phyloP scores from a whole-genome alignment of 2,888 invertebrate genomes.

The Balanococcus diminutus region DNA sequence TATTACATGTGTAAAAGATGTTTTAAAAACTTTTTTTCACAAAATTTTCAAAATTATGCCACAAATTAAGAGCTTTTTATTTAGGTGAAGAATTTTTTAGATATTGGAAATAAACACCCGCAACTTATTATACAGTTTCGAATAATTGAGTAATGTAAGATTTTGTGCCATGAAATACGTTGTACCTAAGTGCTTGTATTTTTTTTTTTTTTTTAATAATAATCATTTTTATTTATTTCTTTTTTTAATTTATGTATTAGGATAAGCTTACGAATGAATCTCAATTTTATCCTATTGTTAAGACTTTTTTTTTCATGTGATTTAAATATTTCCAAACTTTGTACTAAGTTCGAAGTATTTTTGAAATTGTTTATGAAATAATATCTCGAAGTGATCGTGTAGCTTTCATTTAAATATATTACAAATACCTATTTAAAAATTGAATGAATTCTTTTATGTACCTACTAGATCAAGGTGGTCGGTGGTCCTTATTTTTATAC shows the following conservation, averaged over 20 bases:
- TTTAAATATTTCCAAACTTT: constrained; percentile 34
- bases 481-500: no score
- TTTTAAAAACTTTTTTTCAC: not conserved
- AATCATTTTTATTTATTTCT: constrained; percentile 2
- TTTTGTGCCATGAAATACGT: constrained; percentile 29
- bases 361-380: not conserved
- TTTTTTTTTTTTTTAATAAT: not conserved
- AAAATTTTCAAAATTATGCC: not conserved
- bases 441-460: not conserved
- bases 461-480: not conserved
- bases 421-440: not conserved
- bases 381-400: not conserved
- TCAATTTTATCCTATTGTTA: constrained; percentile 41
- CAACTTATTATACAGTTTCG: not conserved
- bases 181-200: constrained; percentile 3
- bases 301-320: constrained; percentile 22
- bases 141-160: not conserved
- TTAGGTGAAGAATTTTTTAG: not conserved
- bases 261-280: constrained; percentile 24
- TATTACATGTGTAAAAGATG: not conserved
- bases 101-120: not conserved
- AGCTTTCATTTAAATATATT: constrained; percentile 37
- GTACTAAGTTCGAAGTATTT: not conserved
- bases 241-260: constrained; percentile 14
- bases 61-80: not conserved